phyloP scores from a whole-genome alignment of 2,888 invertebrate genomes.

The Stenichneumon culpator region DNA sequence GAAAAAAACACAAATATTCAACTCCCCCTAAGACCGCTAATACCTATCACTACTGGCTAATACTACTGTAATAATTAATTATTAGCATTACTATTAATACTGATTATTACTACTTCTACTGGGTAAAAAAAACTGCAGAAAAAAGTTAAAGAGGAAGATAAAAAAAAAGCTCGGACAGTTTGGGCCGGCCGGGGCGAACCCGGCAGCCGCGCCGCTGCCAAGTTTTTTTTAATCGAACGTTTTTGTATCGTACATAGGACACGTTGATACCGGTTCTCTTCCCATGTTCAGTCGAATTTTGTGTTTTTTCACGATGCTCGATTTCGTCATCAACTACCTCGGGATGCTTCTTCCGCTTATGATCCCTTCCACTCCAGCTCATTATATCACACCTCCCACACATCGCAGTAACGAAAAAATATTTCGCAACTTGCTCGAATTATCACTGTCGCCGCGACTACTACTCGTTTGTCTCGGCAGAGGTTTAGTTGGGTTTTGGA shows the following conservation, averaged over 20 bases:
- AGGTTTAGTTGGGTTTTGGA: conserved; percentile 93
- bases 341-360: conserved; percentile 73
- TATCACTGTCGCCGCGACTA: conserved; percentile 86
- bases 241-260: conserved; percentile 34
- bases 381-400: conserved; percentile 15
- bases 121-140: conserved; percentile 37
- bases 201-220: conserved; percentile 43
- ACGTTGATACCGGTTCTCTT: conserved; percentile 30
- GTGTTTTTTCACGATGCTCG: conserved; percentile 61
- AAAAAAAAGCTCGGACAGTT: conserved; percentile 44
- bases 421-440: conserved; percentile 17
- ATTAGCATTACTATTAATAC: conserved; percentile 65
- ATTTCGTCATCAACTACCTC: conserved; percentile 64
- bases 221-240: conserved; percentile 33
- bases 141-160: conserved; percentile 38
- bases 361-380: conserved; percentile 66
- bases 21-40: conserved; percentile 57
- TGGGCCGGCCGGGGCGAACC: conserved; percentile 41
- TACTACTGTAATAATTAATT: conserved; percentile 67
- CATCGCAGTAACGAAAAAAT: conserved; percentile 9
- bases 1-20: conserved; percentile 40
- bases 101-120: conserved; percentile 49
- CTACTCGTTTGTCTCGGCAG: conserved; percentile 89
- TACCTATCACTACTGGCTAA: conserved; percentile 61
- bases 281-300: conserved; percentile 58